These are phyloP conservation scores for Callosobruchus maculatus DNA, from an alignment of 2,888 invertebrate species.

Conservation along the genomic window DNA sequence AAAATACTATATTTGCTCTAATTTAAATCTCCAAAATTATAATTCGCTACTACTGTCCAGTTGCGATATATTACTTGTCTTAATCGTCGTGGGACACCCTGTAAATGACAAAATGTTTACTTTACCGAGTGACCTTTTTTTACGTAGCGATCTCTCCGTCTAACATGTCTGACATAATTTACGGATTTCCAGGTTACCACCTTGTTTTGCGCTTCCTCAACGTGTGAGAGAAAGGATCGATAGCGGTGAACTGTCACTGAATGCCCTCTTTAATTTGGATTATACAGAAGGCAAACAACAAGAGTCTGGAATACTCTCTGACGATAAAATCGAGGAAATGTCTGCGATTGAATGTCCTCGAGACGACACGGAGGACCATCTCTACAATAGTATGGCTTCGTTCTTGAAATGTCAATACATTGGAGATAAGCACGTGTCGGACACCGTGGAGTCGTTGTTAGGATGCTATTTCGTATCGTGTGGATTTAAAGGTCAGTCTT, in stretches of 20 bases:
- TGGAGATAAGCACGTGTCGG: conserved; percentile 69
- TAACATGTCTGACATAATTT: too few relatives aligned
- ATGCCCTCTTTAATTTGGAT: conserved; percentile 50
- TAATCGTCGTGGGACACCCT: too few relatives aligned
- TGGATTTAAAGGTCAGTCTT: conserved; percentile 44
- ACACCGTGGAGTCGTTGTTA: conserved; percentile 81
- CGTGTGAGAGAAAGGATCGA: conserved; percentile 49
- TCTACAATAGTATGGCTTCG: conserved; percentile 41
- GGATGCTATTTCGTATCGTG: conserved; percentile 65
- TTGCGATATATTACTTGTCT: too few relatives aligned
- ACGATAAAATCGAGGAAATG: conserved; percentile 28
- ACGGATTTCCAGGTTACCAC: conserved; percentile 72
- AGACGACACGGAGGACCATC: conserved; percentile 33
- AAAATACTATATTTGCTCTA: too few relatives aligned
- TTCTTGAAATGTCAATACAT: conserved; percentile 52
- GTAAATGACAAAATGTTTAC: too few relatives aligned
- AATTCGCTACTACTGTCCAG: too few relatives aligned
- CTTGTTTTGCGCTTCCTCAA: conserved; percentile 64
- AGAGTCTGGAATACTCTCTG: conserved; percentile 34
- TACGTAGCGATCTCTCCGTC: too few relatives aligned
- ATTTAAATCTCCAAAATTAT: too few relatives aligned
- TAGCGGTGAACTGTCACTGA: conserved; percentile 44
- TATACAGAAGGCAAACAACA: conserved; percentile 47
- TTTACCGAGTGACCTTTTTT: too few relatives aligned
- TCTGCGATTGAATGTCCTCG: conserved; percentile 18